A percentile compares a stretch with the other conserved stretches of the same genome.
phyloP scores from a whole-genome alignment of 2,113 vertebrate genomes.

The Callionymus lyra region DNA sequence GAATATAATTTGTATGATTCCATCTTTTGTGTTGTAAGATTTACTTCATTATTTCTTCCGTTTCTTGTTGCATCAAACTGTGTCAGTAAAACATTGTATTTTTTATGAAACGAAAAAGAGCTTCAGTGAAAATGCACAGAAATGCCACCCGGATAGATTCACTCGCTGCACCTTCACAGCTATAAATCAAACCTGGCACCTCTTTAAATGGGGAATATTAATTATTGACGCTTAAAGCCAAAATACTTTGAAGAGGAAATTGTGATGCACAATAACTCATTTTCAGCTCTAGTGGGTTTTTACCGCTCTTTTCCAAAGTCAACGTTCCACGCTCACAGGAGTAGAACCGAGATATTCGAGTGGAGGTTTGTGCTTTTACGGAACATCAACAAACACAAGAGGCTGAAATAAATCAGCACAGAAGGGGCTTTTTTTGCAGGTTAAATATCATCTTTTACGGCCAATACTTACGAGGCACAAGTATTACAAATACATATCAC shows the following conservation, averaged over 20 bases:
- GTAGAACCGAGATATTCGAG: constrained; percentile 27
- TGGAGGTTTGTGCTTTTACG: too few species aligned
- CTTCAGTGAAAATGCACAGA: too few species aligned
- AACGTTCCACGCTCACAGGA: constrained; percentile 43
- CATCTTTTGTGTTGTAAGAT: too few species aligned
- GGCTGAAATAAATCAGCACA: too few species aligned
- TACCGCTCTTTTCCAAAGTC: constrained; percentile 51
- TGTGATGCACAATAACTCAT: constrained; percentile 58
- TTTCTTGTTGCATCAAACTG: too few species aligned
- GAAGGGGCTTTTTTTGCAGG: too few species aligned
- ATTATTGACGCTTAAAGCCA: constrained; percentile 67
- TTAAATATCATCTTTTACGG: background rate
- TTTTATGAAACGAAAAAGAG: constrained; percentile 23
- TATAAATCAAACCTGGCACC: constrained; percentile 67
- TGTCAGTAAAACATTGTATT: too few species aligned
- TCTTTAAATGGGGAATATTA: constrained; percentile 68
- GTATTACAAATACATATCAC: constrained; percentile 17
- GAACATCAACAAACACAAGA: too few species aligned
- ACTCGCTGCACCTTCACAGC: constrained; percentile 27
- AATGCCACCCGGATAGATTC: constrained; percentile 32
- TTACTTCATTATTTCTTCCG: too few species aligned
- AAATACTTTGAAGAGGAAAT: constrained; percentile 60
- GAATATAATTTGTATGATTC: too few species aligned
- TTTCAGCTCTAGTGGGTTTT: constrained; percentile 35
- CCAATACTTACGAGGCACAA: constrained; percentile 12